Evolutionary conservation across 2,113 vertebrate genomes (phyloP).

Genomic region (Alouatta palliata): DNA sequence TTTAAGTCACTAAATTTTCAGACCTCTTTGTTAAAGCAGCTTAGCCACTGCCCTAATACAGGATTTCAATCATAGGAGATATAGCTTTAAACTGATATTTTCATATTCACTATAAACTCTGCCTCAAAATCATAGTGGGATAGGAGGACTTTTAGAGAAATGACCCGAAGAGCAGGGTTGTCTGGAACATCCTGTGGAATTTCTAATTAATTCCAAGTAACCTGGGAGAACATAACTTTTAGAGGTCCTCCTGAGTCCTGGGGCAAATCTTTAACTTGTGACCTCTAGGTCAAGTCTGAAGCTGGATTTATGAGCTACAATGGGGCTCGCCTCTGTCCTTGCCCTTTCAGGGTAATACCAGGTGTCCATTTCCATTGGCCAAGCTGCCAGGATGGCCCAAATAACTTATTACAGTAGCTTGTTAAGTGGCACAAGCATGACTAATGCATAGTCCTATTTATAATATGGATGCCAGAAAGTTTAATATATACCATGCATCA

Average conservation of each 20-base stretch:
- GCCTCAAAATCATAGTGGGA: background rate
- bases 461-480: background rate
- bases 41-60: background rate
- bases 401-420: background rate
- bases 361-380: background rate
- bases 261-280: background rate
- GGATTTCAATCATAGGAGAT: background rate
- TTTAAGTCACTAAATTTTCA: background rate
- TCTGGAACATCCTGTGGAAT: background rate
- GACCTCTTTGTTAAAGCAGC: background rate
- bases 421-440: background rate
- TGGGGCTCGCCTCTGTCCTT: background rate
- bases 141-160: background rate
- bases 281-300: background rate
- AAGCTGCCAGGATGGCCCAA: background rate
- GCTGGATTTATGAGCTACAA: background rate
- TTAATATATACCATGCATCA: background rate
- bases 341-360: background rate
- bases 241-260: background rate
- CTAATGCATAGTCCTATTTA: background rate
- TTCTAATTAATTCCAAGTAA: background rate
- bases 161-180: background rate
- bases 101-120: background rate
- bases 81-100: background rate
- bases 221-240: background rate